Evolutionary conservation across 2,888 invertebrate species (phyloP).

Genomic region (Cataglyphis altisquamis): DNA sequence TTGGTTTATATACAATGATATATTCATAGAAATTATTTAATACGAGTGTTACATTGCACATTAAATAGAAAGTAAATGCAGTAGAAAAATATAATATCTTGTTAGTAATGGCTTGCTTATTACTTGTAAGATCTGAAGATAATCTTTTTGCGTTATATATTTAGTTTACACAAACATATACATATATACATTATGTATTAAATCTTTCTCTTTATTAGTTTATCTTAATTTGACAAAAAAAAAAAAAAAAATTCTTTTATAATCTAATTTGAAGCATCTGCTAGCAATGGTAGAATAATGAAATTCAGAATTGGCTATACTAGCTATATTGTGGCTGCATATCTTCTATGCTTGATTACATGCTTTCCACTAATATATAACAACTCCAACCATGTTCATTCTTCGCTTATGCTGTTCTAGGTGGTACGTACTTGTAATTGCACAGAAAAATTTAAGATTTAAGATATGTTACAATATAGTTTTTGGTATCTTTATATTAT

Average conservation of each 20-base stretch:
- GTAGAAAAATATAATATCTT: constrained; percentile 42
- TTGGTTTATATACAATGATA: neutral
- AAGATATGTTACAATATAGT: constrained; percentile 11
- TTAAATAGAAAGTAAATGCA: constrained; percentile 18
- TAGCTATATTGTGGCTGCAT: constrained; percentile 83
- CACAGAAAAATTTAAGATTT: constrained; percentile 65
- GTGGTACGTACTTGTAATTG: constrained; percentile 82
- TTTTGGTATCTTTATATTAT: neutral
- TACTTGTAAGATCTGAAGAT: neutral
- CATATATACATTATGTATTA: neutral
- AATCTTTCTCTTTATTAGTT: neutral
- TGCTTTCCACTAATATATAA: constrained; percentile 83
- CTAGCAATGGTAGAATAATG: constrained; percentile 48
- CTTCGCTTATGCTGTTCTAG: constrained; percentile 82
- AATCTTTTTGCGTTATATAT: neutral
- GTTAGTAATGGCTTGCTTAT: constrained; percentile 44
- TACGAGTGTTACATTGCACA: constrained; percentile 15
- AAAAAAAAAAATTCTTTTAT: neutral
- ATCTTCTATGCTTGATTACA: constrained; percentile 84
- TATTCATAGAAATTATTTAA: constrained; percentile 17
- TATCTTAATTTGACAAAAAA: neutral
- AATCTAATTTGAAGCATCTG: constrained; percentile 23
- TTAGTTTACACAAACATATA: neutral
- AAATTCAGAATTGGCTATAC: constrained; percentile 69
- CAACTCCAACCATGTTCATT: constrained; percentile 83